A percentile compares a stretch with the other conserved stretches of the same genome.
Conservation (phyloP, 92 coral and sea anemone species). For the Heliopora coerulea region DNA sequence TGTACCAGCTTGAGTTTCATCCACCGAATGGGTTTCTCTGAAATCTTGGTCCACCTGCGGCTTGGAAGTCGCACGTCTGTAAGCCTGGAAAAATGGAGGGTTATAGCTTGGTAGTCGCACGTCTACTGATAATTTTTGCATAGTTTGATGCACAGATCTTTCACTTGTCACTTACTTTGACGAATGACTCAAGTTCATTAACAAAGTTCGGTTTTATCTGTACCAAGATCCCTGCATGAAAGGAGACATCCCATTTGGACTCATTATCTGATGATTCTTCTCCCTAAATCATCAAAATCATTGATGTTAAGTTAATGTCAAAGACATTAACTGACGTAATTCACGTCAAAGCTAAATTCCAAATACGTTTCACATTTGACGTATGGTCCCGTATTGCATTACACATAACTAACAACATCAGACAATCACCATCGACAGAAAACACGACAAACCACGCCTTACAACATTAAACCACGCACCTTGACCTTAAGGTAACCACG, state of each 20-base stretch:
- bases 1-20: neutral
- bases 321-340: too few relatives aligned
- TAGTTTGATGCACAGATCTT: too few relatives aligned
- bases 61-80: neutral
- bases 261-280: conserved; percentile 3
- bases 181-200: conserved; percentile 16
- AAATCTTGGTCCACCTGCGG: neutral
- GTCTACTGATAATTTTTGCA: neutral
- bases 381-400: too few relatives aligned
- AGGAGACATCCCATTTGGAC: conserved; percentile 31
- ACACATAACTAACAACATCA: too few relatives aligned
- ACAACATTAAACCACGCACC: too few relatives aligned
- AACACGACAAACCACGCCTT: too few relatives aligned
- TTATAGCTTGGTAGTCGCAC: too few relatives aligned
- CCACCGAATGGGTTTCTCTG: neutral
- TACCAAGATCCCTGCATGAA: conserved; percentile 23
- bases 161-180: conserved; percentile 13
- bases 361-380: too few relatives aligned
- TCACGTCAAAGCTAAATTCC: too few relatives aligned
- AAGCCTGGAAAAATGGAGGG: neutral
- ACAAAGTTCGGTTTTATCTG: conserved; percentile 30
- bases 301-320: neutral
- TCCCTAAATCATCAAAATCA: neutral
- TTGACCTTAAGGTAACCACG: too few relatives aligned
- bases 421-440: too few relatives aligned